Evolutionary conservation across 2,113 vertebrate species (phyloP).

Genomic region (Anseranas semipalmata): DNA sequence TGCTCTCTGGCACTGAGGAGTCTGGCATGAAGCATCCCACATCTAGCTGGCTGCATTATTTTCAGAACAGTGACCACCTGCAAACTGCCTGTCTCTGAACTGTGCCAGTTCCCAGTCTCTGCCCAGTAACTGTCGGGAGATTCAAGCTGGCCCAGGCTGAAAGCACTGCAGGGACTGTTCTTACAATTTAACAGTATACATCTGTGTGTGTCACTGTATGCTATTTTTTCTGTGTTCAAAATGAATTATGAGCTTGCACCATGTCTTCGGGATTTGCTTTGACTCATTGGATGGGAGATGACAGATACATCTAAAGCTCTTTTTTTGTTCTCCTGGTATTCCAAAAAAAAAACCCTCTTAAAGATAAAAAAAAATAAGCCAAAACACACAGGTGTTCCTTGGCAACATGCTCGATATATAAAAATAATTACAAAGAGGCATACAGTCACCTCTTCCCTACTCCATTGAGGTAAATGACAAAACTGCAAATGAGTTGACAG

Average conservation of each 20-base stretch:
- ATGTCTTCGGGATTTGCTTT: background rate
- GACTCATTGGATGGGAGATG: background rate
- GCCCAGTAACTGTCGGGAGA: background rate
- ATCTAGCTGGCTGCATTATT: background rate
- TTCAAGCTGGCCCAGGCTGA: background rate
- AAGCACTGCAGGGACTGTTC: background rate
- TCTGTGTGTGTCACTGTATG: background rate
- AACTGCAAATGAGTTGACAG: background rate
- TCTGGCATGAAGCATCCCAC: background rate
- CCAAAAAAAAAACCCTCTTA: background rate
- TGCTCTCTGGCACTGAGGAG: background rate
- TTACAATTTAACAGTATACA: background rate
- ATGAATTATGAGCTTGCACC: background rate
- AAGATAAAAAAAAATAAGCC: background rate
- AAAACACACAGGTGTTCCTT: background rate
- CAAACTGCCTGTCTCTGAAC: background rate
- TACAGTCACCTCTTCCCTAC: background rate
- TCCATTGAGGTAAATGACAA: background rate
- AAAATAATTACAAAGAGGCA: background rate
- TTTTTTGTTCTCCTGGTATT: background rate
- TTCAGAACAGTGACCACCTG: constrained; percentile 19
- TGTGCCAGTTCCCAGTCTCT: background rate
- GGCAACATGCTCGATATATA: background rate
- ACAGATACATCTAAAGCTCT: background rate
- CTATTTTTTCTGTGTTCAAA: background rate